These are phyloP conservation scores for Coelinius sp. DNA, from an alignment of 2,888 invertebrate species.

Conservation along the genomic window DNA sequence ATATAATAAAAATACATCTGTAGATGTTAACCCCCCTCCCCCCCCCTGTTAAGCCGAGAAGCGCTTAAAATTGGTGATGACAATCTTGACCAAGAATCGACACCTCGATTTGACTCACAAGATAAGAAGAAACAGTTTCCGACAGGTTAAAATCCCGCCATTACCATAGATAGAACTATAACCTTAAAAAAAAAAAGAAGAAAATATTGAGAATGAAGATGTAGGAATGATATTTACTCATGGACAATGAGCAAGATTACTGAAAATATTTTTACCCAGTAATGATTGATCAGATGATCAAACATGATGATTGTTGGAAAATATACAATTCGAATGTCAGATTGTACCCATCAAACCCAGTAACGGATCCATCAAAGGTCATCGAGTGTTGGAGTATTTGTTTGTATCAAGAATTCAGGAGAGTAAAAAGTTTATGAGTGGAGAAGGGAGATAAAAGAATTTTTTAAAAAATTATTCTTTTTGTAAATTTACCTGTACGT, in stretches of 20 bases:
- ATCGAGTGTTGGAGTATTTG: conserved; percentile 10
- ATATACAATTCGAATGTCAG: conserved; percentile 30
- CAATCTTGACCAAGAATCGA: conserved; percentile 25
- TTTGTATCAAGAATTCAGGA: not conserved
- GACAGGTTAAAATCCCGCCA: conserved; percentile 1
- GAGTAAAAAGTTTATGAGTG: not conserved
- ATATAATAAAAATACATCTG: conserved; percentile 8
- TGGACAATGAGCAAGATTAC: conserved; percentile 38
- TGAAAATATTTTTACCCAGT: conserved; percentile 30
- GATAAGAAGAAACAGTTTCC: conserved; percentile 23
- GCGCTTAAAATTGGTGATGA: conserved; percentile 30
- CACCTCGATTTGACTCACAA: conserved; percentile 24
- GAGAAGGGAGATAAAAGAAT: conserved; percentile 6
- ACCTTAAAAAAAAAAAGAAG: not conserved
- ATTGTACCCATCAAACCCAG: conserved; percentile 24
- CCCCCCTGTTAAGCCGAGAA: conserved; percentile 21
- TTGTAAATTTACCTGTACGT: not conserved
- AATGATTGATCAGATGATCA: conserved; percentile 11
- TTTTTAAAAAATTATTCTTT: too few relatives aligned
- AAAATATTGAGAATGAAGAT: not conserved
- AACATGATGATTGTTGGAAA: not conserved
- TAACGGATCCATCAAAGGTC: conserved; percentile 41
- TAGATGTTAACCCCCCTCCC: too few relatives aligned
- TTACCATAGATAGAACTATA: not conserved
- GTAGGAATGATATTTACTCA: conserved; percentile 23